Base-by-base conservation (phyloP, 2,797 vertebrate species). In the Nyctibius grandis region DNA sequence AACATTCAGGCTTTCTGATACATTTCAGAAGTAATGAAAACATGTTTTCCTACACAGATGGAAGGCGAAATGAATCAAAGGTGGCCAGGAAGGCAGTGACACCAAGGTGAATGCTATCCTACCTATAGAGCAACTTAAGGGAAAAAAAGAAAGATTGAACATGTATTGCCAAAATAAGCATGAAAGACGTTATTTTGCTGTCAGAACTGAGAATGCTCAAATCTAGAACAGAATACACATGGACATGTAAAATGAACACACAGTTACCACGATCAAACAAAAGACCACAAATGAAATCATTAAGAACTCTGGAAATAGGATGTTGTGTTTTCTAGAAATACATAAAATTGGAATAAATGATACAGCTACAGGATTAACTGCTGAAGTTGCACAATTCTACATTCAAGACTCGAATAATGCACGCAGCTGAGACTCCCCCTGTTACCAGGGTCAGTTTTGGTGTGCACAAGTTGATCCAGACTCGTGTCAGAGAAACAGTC, bases 401-500 rank as follows among this genome's bases (percentile, higher is more conserved):
- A 28, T 50, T 82, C 67, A 33, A 15, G 33, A 33, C 78, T 47
- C 4, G 2, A n/a, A 72, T 9, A 38, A 15, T 3, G 19, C 47
- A 23, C 1, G 3, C 0, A 42, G 65, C 6, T 2, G 54, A 80
- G 85, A 5, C 72, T 10, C 9, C 77, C 65, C 45, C 4, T 0
- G 70, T 11, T 20, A 7, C 4, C 29, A 3, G 22, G 4, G 18
- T 15, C 64, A 70, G 40, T 70, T 84, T 33, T 65, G 96, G 91
- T 29, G 92, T 29, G 93, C 81, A 75, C 38, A 28, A 3, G 7
- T 5, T 23, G 48, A 28, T 14, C 67, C 86, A 80, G 75, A 50
- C 74, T 92, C 93, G 8, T 1, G 9, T 87, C 91, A 91, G 69
- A 85, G 90, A n/a, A 82, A 72, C 91, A 74, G 85, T n/a, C 68